Percentiles rank a stretch among this genome's conserved stretches.
phyloP scores from a whole-genome alignment of 2,113 vertebrate genomes.

The Anoura caudifer region DNA sequence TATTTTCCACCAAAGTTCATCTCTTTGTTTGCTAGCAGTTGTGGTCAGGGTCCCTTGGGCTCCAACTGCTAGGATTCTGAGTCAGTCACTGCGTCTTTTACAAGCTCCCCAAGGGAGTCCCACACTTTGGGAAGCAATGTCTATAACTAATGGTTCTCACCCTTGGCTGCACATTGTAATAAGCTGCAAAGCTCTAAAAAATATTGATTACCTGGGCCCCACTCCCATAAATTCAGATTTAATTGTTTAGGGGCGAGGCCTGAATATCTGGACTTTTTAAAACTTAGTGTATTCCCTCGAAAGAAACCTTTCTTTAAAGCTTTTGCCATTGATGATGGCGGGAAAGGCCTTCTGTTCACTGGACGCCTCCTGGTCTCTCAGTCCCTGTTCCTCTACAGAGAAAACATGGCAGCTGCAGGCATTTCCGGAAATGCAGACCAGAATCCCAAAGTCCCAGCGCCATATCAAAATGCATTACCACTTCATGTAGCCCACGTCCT shows the following conservation, averaged over 20 bases:
- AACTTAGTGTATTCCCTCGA: background rate
- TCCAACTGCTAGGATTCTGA: background rate
- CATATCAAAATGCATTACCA: background rate
- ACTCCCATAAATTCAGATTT: background rate
- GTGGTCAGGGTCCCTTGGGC: background rate
- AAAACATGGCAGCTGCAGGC: background rate
- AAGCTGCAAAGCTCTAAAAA: background rate
- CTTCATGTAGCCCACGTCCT: slow-evolving; percentile 14
- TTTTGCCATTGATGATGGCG: background rate
- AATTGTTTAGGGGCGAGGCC: background rate
- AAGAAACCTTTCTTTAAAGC: background rate
- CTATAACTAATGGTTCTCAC: background rate
- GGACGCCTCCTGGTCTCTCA: background rate
- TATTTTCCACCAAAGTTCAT: background rate
- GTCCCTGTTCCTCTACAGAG: background rate
- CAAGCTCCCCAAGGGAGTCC: background rate
- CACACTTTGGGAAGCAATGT: background rate
- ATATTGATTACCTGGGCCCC: background rate
- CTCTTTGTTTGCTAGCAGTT: background rate
- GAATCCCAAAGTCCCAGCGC: background rate
- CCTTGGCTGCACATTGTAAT: background rate
- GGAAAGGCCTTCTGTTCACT: background rate
- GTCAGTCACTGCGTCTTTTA: background rate
- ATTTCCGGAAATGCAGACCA: background rate
- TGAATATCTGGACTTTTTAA: background rate